These are phyloP conservation scores for Drosophila hydei DNA, from an alignment of 1,140 invertebrate species.

Conservation along the genomic window DNA sequence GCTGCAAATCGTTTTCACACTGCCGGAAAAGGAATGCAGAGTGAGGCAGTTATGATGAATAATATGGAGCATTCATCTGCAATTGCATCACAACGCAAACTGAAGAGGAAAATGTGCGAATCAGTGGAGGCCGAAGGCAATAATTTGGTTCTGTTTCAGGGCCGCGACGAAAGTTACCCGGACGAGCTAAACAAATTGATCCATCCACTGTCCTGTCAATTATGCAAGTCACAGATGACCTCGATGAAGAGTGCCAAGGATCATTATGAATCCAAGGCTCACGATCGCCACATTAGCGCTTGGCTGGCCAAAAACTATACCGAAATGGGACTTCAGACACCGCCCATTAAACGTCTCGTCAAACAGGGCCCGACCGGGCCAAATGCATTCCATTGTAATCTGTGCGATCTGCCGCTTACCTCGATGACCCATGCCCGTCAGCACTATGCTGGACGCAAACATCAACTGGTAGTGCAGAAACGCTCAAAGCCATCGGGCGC, in stretches of 20 bases:
- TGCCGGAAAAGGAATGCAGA: background rate
- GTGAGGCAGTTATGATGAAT: background rate
- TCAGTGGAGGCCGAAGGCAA: background rate
- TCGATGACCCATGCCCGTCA: conserved; percentile 84
- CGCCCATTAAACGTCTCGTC: conserved; percentile 64
- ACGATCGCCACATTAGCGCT: conserved; percentile 84
- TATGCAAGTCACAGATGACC: conserved; percentile 83
- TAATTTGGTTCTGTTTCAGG: conserved; percentile 43
- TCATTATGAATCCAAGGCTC: conserved; percentile 84
- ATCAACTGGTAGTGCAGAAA: conserved; percentile 72
- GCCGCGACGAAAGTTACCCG: conserved; percentile 74
- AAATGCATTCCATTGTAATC: conserved; percentile 80
- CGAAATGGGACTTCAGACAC: conserved; percentile 67
- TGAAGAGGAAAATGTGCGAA: conserved; percentile 24
- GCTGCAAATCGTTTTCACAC: background rate
- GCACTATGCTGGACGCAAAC: conserved; percentile 84
- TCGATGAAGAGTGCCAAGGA: conserved; percentile 83
- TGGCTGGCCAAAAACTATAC: conserved; percentile 78
- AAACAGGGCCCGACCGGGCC: conserved; percentile 63
- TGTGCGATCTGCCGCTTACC: conserved; percentile 84
- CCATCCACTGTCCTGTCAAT: conserved; percentile 82
- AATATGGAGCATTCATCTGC: background rate
- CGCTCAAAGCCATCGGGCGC: conserved; percentile 72
- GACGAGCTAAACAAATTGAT: conserved; percentile 83
- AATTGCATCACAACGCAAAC: conserved; percentile 9